Evolutionary conservation across 2,797 vertebrate species (phyloP).

Genomic region (Coccyzus lansbergi): DNA sequence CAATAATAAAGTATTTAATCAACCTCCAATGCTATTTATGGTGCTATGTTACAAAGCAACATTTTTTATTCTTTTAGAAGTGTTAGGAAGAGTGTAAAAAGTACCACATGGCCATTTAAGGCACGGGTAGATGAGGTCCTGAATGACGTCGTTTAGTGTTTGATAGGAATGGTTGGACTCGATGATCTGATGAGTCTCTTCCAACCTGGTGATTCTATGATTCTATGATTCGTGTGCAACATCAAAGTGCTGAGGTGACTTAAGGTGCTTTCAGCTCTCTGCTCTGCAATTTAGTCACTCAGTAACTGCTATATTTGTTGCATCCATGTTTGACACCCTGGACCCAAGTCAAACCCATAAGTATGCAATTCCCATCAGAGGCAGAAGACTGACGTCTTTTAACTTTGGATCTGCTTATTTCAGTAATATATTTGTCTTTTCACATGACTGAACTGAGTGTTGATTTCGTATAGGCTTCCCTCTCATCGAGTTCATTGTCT

Average conservation of each 20-base stretch:
- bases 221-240: no score
- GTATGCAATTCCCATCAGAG: not conserved
- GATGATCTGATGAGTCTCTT: no score
- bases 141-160: no score
- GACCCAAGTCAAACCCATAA: not conserved
- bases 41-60: not conserved
- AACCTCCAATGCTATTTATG: not conserved
- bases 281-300: not conserved
- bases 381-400: not conserved
- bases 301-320: not conserved
- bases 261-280: not conserved
- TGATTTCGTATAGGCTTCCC: not conserved
- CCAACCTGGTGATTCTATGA: no score
- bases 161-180: no score
- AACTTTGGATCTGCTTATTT: not conserved
- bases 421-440: not conserved
- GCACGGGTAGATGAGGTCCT: no score
- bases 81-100: not conserved
- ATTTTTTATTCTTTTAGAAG: not conserved
- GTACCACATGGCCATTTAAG: not conserved
- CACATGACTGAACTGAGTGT: not conserved
- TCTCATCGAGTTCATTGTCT: not conserved
- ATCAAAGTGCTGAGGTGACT: not conserved
- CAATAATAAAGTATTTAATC: not conserved
- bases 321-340: not conserved